Conservation (phyloP, 2,888 invertebrate genomes). For the Drosophila glabriapex region DNA sequence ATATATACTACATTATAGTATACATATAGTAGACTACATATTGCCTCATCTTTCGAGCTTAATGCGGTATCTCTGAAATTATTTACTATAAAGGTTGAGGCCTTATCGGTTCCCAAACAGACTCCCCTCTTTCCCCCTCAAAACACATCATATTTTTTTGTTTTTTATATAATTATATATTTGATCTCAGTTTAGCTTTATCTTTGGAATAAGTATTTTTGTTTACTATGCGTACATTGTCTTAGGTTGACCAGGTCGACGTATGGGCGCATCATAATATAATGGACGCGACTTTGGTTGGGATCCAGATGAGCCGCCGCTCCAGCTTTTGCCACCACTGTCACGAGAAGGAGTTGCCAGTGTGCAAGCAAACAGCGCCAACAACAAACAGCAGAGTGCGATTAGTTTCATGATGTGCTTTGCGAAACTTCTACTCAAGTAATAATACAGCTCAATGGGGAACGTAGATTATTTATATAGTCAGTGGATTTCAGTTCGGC, state of each 20-base stretch:
- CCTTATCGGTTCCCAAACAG: background rate
- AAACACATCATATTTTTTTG: conserved; percentile 7
- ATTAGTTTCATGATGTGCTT: conserved; percentile 52
- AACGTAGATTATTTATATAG: conserved; percentile 54
- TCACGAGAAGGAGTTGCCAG: conserved; percentile 50
- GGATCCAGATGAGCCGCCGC: conserved; percentile 24
- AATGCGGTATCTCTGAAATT: background rate
- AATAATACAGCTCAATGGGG: background rate
- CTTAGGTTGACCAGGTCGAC: conserved; percentile 35
- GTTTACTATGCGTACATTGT: conserved; percentile 63
- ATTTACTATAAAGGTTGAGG: background rate
- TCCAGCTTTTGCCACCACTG: conserved; percentile 42
- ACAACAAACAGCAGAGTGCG: conserved; percentile 45
- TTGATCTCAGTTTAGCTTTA: conserved; percentile 9
- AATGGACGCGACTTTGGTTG: conserved; percentile 38
- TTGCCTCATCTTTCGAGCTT: background rate
- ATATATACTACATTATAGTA: background rate
- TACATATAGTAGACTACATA: background rate
- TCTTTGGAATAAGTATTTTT: background rate
- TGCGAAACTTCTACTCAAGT: background rate
- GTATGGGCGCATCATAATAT: conserved; percentile 58
- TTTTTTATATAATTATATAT: conserved; percentile 1
- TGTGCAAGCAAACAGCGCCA: conserved; percentile 31
- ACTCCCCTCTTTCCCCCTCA: background rate
- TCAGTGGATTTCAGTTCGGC: background rate